Evolutionary conservation across 2,797 vertebrate genomes (phyloP).

Genomic region (Chromis chromis): DNA sequence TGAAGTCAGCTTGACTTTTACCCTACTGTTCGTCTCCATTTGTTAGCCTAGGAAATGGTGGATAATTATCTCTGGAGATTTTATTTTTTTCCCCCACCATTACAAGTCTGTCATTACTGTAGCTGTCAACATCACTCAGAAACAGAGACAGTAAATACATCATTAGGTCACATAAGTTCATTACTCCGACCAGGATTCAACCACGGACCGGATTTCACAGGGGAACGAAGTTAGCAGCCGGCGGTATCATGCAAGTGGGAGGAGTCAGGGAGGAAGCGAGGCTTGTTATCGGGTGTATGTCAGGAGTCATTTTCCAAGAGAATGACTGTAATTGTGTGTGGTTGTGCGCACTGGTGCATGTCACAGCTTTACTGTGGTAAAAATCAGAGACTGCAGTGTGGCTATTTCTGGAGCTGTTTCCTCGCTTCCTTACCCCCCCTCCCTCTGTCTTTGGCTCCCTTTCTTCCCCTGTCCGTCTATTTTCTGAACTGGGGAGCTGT

Average conservation of each 20-base stretch:
- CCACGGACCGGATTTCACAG: conserved; percentile 45
- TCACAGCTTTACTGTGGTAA: conserved; percentile 48
- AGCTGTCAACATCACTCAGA: conserved; percentile 20
- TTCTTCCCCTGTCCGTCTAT: conserved; percentile 45
- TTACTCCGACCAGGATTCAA: conserved; percentile 54
- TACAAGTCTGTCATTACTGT: conserved; percentile 20
- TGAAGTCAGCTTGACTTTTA: conserved; percentile 27
- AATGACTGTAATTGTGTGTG: conserved; percentile 45
- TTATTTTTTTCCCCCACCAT: conserved; percentile 2
- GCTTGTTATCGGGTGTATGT: conserved; percentile 59
- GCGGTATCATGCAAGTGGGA: conserved; percentile 14
- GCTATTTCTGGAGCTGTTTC: conserved; percentile 74
- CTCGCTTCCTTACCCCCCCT: conserved; percentile 30
- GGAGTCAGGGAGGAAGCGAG: conserved; percentile 43
- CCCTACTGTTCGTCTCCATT: conserved; percentile 2
- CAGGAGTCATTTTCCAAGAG: conserved; percentile 57
- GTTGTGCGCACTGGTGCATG: conserved; percentile 48
- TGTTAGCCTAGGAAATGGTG: conserved; percentile 17
- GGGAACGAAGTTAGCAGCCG: conserved; percentile 50
- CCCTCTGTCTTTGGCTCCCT: conserved; percentile 32
- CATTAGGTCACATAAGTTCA: conserved; percentile 50
- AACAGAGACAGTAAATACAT: conserved; percentile 44
- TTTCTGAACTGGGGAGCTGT: conserved; percentile 64
- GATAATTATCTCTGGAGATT: conserved; percentile 38
- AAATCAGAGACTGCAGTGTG: conserved; percentile 56